Evolutionary conservation across 2,113 vertebrate species (phyloP).

Genomic region (Charadrius vociferus): DNA sequence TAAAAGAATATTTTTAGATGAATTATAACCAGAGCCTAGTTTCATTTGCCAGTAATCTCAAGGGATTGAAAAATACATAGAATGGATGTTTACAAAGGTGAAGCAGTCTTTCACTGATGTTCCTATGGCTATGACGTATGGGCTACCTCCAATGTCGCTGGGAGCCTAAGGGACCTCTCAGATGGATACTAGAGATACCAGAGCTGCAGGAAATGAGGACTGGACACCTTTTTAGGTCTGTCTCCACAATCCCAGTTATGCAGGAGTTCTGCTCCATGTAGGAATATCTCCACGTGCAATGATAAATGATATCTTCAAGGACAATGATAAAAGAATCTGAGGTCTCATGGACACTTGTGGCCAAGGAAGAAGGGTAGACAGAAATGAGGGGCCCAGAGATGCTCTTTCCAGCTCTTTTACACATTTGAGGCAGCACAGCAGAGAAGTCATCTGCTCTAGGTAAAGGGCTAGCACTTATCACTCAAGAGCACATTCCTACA

Average conservation of each 20-base stretch:
- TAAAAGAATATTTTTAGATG: background rate
- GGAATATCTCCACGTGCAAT: background rate
- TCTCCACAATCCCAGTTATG: background rate
- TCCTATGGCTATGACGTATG: fast-evolving
- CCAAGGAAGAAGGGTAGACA: background rate
- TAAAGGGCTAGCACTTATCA: background rate
- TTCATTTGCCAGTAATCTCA: background rate
- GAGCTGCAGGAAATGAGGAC: background rate
- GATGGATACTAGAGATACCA: background rate
- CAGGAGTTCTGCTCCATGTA: background rate
- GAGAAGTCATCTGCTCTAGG: background rate
- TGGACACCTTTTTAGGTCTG: background rate
- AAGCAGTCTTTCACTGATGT: background rate
- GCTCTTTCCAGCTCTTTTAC: background rate
- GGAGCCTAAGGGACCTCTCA: background rate
- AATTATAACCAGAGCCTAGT: background rate
- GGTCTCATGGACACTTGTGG: background rate
- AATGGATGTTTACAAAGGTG: background rate
- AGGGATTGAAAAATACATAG: background rate
- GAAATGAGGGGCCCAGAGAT: background rate
- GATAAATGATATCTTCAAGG: background rate
- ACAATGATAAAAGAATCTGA: background rate
- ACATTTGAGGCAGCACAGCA: background rate
- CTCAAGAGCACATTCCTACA: background rate
- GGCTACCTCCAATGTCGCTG: background rate